A percentile compares a stretch with the other conserved stretches of the same genome.
These are phyloP conservation scores for Carlito syrichta DNA, from an alignment of 2,113 vertebrate species.

Conservation along the genomic window DNA sequence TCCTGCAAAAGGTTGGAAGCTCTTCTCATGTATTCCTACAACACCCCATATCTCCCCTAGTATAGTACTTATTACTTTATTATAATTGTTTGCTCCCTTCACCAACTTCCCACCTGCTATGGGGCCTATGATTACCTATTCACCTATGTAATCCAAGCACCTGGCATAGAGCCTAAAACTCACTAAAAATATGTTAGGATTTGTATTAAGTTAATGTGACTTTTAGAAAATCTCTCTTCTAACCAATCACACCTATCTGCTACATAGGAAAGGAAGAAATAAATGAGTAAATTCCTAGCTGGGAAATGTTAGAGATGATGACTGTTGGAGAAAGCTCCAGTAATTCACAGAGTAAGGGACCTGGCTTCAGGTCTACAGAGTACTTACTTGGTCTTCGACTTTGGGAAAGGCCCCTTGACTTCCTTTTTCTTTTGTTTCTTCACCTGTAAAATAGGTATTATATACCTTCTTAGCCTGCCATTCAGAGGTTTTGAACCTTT, in stretches of 20 bases:
- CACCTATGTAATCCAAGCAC: not conserved
- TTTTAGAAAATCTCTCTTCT: not conserved
- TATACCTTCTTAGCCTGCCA: constrained; percentile 6
- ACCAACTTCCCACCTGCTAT: not conserved
- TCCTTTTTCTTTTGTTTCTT: constrained; percentile 60
- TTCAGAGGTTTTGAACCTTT: constrained; percentile 32
- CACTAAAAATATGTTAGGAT: constrained; percentile 24
- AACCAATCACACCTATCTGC: not conserved
- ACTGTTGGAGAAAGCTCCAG: not conserved
- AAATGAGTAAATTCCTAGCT: not conserved
- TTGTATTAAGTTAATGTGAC: not conserved
- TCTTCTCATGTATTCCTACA: not conserved
- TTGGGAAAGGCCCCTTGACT: constrained; percentile 16
- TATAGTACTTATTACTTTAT: not conserved
- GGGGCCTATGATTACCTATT: not conserved
- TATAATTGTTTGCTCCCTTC: constrained; percentile 13
- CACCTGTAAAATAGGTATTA: constrained; percentile 59
- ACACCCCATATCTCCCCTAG: not conserved
- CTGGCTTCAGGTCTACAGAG: not conserved
- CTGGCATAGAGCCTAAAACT: not conserved
- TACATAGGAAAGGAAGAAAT: not conserved
- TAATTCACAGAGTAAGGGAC: not conserved
- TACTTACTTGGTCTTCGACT: constrained; percentile 66
- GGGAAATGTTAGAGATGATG: not conserved
- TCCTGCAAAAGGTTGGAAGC: not conserved